Evolutionary conservation across 2,888 invertebrate genomes (phyloP).

Genomic region (Sphaerophoria rueppellii): DNA sequence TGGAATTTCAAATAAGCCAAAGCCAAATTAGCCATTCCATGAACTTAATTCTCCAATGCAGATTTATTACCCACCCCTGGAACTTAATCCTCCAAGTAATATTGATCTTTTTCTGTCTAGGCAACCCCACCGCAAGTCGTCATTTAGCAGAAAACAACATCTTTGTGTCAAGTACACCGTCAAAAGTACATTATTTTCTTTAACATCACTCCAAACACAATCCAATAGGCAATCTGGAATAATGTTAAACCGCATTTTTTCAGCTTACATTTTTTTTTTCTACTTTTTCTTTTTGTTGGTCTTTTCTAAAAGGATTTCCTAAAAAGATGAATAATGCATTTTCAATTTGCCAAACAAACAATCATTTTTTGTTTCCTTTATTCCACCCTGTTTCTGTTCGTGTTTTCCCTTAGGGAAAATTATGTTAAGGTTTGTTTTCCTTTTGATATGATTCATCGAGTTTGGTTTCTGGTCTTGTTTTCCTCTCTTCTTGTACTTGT

Average conservation of each 20-base stretch:
- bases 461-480: not conserved
- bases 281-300: not conserved
- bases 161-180: slow-evolving; percentile 2
- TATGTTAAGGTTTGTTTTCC: slow-evolving; percentile 6
- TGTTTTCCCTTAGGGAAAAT: slow-evolving; percentile 24
- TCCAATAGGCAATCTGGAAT: not conserved
- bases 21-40: too few species aligned
- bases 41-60: too few species aligned
- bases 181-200: not conserved
- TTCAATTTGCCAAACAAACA: slow-evolving; percentile 45
- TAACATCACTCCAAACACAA: not conserved
- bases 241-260: slow-evolving; percentile 1
- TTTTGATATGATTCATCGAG: slow-evolving; percentile 57
- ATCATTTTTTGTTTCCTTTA: slow-evolving; percentile 1
- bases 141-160: not conserved
- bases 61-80: not conserved
- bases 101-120: not conserved
- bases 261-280: too few species aligned
- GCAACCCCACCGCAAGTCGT: not conserved
- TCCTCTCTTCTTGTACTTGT: not conserved
- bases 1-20: too few species aligned
- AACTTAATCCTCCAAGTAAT: not conserved
- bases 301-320: slow-evolving; percentile 14
- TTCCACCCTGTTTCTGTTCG: not conserved
- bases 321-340: slow-evolving; percentile 28